Percentiles rank a stretch among this genome's conserved stretches.
These are phyloP conservation scores for Solea senegalensis DNA, from an alignment of 2,113 vertebrate species.

Conservation along the genomic window DNA sequence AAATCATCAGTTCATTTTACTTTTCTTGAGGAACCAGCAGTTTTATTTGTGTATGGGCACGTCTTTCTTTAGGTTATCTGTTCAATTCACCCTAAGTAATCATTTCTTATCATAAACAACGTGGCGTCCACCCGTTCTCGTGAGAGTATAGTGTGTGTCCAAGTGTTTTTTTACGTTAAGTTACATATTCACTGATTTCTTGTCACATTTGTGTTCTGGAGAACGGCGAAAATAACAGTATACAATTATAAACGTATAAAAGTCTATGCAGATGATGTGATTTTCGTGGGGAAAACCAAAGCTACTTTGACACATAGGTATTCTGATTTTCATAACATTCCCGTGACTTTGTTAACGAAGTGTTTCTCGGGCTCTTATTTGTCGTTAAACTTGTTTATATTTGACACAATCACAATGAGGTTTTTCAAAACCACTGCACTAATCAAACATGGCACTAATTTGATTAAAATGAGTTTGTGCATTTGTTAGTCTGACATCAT, in stretches of 20 bases:
- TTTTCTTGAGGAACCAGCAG: no score
- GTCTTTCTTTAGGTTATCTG: no score
- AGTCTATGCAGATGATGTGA: slow-evolving; percentile 13
- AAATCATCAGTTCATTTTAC: no score
- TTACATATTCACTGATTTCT: neutral
- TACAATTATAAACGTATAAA: no score
- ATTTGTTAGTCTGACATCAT: neutral
- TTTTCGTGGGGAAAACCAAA: slow-evolving; percentile 17
- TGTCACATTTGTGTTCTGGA: no score
- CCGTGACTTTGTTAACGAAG: neutral
- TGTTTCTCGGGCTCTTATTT: neutral
- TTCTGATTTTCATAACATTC: slow-evolving; percentile 2
- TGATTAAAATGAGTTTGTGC: neutral
- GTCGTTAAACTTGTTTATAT: slow-evolving; percentile 1
- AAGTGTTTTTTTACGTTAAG: neutral
- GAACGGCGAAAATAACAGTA: no score
- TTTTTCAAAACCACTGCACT: neutral
- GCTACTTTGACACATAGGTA: neutral
- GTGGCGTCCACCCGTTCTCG: no score
- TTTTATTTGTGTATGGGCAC: no score
- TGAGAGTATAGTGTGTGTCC: no score
- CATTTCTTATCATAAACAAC: no score
- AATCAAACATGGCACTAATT: neutral
- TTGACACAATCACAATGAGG: neutral
- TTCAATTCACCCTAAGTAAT: no score